Percentiles rank a stretch among this genome's conserved stretches.
Evolutionary conservation across 92 coral and sea anemone species (phyloP).

Genomic region (Zoanthus sansibaricus): DNA sequence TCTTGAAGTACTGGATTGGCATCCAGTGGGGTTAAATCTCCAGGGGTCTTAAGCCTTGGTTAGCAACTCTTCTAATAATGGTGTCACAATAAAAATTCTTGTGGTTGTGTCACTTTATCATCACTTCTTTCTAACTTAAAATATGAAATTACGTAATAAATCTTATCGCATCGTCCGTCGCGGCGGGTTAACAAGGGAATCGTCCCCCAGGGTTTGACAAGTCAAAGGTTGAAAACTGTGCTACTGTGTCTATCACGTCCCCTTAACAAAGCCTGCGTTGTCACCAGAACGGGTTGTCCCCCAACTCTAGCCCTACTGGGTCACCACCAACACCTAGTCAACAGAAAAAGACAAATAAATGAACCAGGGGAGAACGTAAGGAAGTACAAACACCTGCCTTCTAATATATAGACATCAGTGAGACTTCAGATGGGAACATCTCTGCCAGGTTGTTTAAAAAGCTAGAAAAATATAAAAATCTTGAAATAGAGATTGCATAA

Average conservation of each 20-base stretch:
- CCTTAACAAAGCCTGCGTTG: background rate
- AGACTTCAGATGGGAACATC: too few species aligned
- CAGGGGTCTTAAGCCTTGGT: background rate
- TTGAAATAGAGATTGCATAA: too few species aligned
- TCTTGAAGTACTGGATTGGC: too few species aligned
- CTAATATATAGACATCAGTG: too few species aligned
- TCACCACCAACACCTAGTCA: background rate
- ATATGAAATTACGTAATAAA: background rate
- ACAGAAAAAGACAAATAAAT: conserved; percentile 7
- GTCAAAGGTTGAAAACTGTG: conserved; percentile 9
- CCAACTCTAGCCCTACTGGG: background rate
- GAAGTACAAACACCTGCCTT: background rate
- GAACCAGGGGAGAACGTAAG: conserved; percentile 28
- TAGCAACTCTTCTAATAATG: background rate
- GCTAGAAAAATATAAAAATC: too few species aligned
- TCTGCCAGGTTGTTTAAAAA: too few species aligned
- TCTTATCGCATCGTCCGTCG: conserved; percentile 17
- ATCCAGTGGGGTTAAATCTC: too few species aligned
- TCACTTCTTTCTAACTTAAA: background rate
- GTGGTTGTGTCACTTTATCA: background rate
- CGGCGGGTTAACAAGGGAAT: conserved; percentile 11
- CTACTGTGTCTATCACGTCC: conserved; percentile 3
- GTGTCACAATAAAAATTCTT: background rate
- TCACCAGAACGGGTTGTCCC: background rate
- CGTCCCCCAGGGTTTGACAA: conserved; percentile 9